These are phyloP conservation scores for Pecten maximus DNA, from an alignment of 2,888 invertebrate genomes.

Conservation along the genomic window DNA sequence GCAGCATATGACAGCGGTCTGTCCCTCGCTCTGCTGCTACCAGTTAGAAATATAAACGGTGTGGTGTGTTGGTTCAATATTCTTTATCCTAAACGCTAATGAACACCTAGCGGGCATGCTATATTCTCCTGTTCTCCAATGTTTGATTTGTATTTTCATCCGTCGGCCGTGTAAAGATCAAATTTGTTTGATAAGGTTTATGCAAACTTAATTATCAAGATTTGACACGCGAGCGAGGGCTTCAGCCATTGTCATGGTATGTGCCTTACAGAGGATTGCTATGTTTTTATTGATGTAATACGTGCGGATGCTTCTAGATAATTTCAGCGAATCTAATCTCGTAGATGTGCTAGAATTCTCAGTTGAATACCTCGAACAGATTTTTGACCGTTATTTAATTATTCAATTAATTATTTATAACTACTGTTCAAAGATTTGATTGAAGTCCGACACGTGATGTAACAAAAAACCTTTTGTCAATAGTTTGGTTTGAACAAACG, in stretches of 20 bases:
- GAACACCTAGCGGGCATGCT: slow-evolving; percentile 24
- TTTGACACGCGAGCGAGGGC: slow-evolving; percentile 40
- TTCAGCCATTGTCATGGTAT: not conserved
- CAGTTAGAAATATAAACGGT: not conserved
- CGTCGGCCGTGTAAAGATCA: slow-evolving; percentile 42
- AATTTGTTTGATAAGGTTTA: slow-evolving; percentile 52
- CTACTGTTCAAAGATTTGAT: slow-evolving; percentile 23
- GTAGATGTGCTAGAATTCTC: slow-evolving; percentile 29
- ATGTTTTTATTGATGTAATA: not conserved
- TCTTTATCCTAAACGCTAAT: slow-evolving; percentile 3
- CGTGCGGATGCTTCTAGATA: slow-evolving; percentile 9
- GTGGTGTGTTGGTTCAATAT: not conserved
- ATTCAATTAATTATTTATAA: slow-evolving; percentile 35
- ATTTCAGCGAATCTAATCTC: slow-evolving; percentile 23
- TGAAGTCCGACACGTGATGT: not conserved
- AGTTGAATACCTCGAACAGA: slow-evolving; percentile 33
- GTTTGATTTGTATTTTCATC: slow-evolving; percentile 33
- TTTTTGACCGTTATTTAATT: slow-evolving; percentile 33
- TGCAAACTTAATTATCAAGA: slow-evolving; percentile 50
- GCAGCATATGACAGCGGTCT: not conserved
- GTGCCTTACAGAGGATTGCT: slow-evolving; percentile 8
- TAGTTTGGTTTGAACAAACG: slow-evolving; percentile 21
- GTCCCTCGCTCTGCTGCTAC: not conserved
- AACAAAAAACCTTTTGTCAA: slow-evolving; percentile 26
- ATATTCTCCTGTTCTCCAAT: not conserved